Evolutionary conservation across 2,888 invertebrate genomes (phyloP).

Genomic region (Leptinotarsa haldemani): DNA sequence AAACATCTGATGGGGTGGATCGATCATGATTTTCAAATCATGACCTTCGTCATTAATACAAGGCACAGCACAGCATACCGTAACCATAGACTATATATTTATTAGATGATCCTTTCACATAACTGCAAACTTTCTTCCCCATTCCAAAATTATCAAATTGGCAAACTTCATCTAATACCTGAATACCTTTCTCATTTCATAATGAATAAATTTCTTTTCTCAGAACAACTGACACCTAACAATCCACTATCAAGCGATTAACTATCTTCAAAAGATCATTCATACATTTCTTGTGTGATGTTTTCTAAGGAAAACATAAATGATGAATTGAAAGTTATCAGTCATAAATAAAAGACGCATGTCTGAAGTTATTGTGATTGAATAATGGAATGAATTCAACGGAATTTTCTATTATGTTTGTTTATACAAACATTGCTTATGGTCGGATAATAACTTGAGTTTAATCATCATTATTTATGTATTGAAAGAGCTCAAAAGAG

Average conservation of each 20-base stretch:
- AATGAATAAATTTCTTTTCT: conserved; percentile 5
- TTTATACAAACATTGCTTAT: conserved; percentile 27
- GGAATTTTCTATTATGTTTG: conserved; percentile 19
- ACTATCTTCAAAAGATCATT: conserved; percentile 18
- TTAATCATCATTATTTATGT: conserved; percentile 25
- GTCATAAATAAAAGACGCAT: conserved; percentile 27
- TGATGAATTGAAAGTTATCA: conserved; percentile 24
- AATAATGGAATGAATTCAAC: conserved; percentile 26
- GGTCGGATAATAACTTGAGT: conserved; percentile 20
- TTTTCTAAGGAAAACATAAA: conserved; percentile 12
- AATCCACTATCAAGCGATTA: conserved; percentile 14
- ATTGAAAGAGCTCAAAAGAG: conserved; percentile 20
- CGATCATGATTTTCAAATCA: no score
- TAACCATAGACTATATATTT: no score
- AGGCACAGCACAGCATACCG: no score
- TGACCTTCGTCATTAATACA: no score
- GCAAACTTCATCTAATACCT: neutral
- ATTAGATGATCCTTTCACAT: no score
- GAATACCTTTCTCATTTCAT: neutral
- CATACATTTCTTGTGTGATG: conserved; percentile 21
- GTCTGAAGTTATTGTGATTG: conserved; percentile 27
- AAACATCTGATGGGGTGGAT: no score
- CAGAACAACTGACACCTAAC: conserved; percentile 9
- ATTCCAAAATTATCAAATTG: neutral
- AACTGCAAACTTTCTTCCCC: no score